Percentiles rank a stretch among this genome's conserved stretches.
These are phyloP conservation scores for Patella depressa DNA, from an alignment of 2,888 invertebrate species.

Conservation along the genomic window DNA sequence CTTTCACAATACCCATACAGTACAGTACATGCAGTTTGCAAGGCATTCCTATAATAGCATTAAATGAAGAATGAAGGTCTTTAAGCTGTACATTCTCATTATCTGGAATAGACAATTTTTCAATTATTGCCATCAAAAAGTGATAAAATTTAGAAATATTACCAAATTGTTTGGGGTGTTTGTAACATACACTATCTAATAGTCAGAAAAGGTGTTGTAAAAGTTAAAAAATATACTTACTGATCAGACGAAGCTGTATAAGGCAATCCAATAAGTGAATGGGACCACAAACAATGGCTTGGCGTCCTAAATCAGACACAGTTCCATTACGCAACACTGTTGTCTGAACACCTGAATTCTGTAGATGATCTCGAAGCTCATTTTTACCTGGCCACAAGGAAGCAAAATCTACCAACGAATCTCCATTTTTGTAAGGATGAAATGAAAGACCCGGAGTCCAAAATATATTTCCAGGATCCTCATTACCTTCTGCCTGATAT, in stretches of 20 bases:
- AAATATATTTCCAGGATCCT: conserved; percentile 51
- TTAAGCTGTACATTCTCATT: too few relatives aligned
- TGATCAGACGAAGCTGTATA: conserved; percentile 47
- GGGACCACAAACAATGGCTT: conserved; percentile 55
- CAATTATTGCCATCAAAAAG: too few relatives aligned
- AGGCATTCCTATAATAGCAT: too few relatives aligned
- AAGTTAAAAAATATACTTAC: conserved; percentile 44
- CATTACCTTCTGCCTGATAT: conserved; percentile 21
- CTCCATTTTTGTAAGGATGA: conserved; percentile 50
- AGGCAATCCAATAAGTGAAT: conserved; percentile 48
- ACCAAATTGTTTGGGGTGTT: too few relatives aligned
- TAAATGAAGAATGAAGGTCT: too few relatives aligned
- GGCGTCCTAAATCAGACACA: conserved; percentile 51
- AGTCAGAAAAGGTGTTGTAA: neutral
- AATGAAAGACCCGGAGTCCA: conserved; percentile 58
- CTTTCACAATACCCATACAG: too few relatives aligned
- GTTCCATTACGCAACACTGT: conserved; percentile 45
- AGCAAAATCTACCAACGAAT: conserved; percentile 44
- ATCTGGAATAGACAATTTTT: too few relatives aligned
- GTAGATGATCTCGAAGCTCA: conserved; percentile 34
- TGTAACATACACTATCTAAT: neutral
- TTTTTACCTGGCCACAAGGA: conserved; percentile 52
- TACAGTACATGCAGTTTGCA: too few relatives aligned
- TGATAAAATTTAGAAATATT: too few relatives aligned
- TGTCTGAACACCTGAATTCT: conserved; percentile 37